A percentile compares a stretch with the other conserved stretches of the same genome.
phyloP scores from a whole-genome alignment of 2,888 invertebrate species.

The Agriopis leucophaearia region DNA sequence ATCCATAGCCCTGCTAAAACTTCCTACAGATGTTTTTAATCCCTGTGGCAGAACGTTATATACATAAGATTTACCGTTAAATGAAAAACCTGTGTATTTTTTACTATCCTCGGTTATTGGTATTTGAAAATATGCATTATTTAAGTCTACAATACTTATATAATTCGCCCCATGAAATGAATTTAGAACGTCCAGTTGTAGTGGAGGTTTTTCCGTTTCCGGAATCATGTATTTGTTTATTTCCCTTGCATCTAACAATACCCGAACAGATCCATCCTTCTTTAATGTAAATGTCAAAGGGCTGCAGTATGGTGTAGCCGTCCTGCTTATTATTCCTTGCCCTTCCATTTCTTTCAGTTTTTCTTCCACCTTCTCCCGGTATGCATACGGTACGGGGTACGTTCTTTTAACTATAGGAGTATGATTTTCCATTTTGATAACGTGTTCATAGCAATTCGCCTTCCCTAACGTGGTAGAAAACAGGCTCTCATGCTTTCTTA shows the following conservation, averaged over 20 bases:
- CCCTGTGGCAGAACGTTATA: too few relatives aligned
- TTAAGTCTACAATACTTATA: conserved; percentile 22
- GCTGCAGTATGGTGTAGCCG: conserved; percentile 42
- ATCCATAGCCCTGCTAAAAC: too few relatives aligned
- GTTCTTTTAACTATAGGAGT: conserved; percentile 36
- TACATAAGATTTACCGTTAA: too few relatives aligned
- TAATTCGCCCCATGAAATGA: conserved; percentile 24
- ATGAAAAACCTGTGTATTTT: not conserved
- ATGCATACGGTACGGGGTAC: conserved; percentile 35
- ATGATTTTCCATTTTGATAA: conserved; percentile 36
- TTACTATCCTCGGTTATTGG: conserved; percentile 11
- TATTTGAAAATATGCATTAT: conserved; percentile 34
- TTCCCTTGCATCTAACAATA: conserved; percentile 33
- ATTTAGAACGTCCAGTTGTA: conserved; percentile 24
- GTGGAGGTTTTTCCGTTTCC: conserved; percentile 27
- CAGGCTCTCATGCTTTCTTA: not conserved
- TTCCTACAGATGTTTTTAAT: too few relatives aligned
- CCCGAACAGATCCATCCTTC: conserved; percentile 24
- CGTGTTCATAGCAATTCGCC: conserved; percentile 45
- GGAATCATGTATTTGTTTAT: conserved; percentile 34
- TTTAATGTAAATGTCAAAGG: conserved; percentile 40
- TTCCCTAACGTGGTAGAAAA: conserved; percentile 31
- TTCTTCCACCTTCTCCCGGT: conserved; percentile 27
- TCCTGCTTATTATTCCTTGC: conserved; percentile 37
- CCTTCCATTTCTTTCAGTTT: conserved; percentile 42